Evolutionary conservation across 2,113 vertebrate species (phyloP).

Genomic region (Castor canadensis): DNA sequence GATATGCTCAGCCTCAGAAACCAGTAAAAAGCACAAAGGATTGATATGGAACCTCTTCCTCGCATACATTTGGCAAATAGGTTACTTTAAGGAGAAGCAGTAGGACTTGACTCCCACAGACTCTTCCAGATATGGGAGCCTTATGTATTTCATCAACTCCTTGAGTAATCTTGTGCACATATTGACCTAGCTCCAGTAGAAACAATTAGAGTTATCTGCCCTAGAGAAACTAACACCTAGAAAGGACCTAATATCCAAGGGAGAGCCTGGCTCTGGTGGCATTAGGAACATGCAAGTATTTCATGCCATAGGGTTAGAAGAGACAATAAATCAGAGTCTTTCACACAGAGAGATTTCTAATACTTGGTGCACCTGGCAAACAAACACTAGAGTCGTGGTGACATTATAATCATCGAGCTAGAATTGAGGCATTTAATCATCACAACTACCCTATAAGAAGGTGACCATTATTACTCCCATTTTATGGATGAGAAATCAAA

Average conservation of each 20-base stretch:
- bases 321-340: background rate
- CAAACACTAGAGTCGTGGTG: background rate
- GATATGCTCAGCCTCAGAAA: background rate
- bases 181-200: background rate
- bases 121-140: background rate
- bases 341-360: background rate
- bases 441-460: background rate
- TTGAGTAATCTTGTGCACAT: background rate
- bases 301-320: background rate
- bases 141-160: background rate
- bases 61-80: background rate
- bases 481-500: background rate
- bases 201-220: background rate
- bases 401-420: background rate
- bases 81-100: background rate
- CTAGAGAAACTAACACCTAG: background rate
- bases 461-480: background rate
- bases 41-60: background rate
- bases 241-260: background rate
- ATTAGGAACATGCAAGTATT: background rate
- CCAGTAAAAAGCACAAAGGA: background rate
- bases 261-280: background rate
- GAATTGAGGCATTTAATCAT: background rate
- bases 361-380: background rate
- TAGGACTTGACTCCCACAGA: background rate